Percentiles rank a stretch among this genome's conserved stretches.
These are phyloP conservation scores for Heterodera schachtii DNA, from an alignment of 1,140 invertebrate species.

Conservation along the genomic window DNA sequence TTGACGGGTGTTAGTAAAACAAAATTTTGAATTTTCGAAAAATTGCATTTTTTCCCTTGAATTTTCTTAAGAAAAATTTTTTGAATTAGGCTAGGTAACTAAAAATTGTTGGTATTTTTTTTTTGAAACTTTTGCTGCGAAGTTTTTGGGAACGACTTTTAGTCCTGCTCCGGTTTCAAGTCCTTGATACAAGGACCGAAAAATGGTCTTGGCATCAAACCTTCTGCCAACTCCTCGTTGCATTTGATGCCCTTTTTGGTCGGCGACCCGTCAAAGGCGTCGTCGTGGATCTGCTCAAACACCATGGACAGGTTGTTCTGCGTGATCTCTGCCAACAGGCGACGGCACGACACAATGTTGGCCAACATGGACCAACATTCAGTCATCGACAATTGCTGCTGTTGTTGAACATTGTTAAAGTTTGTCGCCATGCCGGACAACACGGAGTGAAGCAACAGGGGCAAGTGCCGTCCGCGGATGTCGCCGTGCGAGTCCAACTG, in stretches of 20 bases:
- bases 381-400: slow-evolving; percentile 17
- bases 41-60: too few relatives aligned
- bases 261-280: background rate
- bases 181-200: too few relatives aligned
- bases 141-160: too few relatives aligned
- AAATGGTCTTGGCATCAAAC: background rate
- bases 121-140: too few relatives aligned
- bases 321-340: slow-evolving; percentile 47
- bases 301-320: slow-evolving; percentile 35
- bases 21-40: too few relatives aligned
- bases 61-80: too few relatives aligned
- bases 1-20: too few relatives aligned
- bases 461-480: slow-evolving; percentile 46
- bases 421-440: slow-evolving; percentile 17
- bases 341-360: slow-evolving; percentile 47
- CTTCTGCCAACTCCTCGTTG: slow-evolving; percentile 26
- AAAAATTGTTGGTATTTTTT: too few relatives aligned
- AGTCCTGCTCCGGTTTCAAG: too few relatives aligned
- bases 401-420: background rate
- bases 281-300: slow-evolving; percentile 11
- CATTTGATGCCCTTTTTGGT: slow-evolving; percentile 18
- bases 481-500: slow-evolving; percentile 54
- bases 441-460: slow-evolving; percentile 49
- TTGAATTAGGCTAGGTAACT: too few relatives aligned
- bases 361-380: slow-evolving; percentile 8